These are phyloP conservation scores for Polietes domitor DNA, from an alignment of 2,888 invertebrate species.

Conservation along the genomic window DNA sequence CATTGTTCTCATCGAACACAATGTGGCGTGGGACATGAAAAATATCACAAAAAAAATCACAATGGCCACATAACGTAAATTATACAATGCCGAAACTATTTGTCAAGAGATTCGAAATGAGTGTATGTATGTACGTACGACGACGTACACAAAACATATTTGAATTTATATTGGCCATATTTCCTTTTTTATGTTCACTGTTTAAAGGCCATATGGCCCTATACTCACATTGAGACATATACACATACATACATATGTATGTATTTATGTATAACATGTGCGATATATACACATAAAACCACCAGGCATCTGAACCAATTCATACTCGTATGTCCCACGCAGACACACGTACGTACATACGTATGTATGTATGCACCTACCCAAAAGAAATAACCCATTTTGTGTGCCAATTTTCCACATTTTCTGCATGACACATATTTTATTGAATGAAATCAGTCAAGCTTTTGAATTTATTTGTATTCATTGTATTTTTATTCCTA, in stretches of 20 bases:
- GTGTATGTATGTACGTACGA: no score
- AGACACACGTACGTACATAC: neutral
- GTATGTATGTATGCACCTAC: no score
- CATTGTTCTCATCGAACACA: neutral
- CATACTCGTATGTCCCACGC: neutral
- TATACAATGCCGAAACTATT: slow-evolving; percentile 29
- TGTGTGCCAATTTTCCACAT: slow-evolving; percentile 44
- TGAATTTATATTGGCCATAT: slow-evolving; percentile 39
- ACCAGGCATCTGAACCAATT: slow-evolving; percentile 3
- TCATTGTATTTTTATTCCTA: slow-evolving; percentile 46
- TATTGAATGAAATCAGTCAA: slow-evolving; percentile 48
- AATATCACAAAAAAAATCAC: slow-evolving; percentile 7
- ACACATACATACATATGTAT: neutral
- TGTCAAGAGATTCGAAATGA: slow-evolving; percentile 25
- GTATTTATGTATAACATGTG: neutral
- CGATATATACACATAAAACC: neutral
- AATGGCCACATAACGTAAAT: slow-evolving; percentile 31
- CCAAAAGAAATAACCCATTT: slow-evolving; percentile 34
- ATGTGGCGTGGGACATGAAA: neutral
- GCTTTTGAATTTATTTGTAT: slow-evolving; percentile 46
- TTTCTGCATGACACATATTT: slow-evolving; percentile 51
- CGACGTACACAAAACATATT: slow-evolving; percentile 31
- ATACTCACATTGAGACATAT: neutral
- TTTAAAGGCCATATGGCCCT: slow-evolving; percentile 20
- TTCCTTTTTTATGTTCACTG: slow-evolving; percentile 29